A percentile compares a stretch with the other conserved stretches of the same genome.
Evolutionary conservation across 2,113 vertebrate genomes (phyloP).

Genomic region (Ammodytes dubius): DNA sequence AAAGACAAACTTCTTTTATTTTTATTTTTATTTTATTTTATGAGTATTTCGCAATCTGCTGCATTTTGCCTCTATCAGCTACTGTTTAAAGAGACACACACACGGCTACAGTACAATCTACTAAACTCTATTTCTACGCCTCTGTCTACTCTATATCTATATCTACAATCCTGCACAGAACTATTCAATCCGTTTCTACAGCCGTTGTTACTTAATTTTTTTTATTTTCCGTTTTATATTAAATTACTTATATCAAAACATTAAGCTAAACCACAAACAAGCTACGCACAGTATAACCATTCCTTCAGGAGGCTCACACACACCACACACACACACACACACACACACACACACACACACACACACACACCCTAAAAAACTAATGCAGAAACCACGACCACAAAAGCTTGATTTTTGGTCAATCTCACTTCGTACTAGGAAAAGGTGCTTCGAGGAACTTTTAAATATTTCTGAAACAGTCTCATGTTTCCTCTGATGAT

Average conservation of each 20-base stretch:
- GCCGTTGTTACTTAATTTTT: conserved; percentile 24
- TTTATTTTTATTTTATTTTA: too few species aligned
- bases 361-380: conserved; percentile 1
- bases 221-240: conserved; percentile 50
- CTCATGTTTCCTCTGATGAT: too few species aligned
- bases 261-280: conserved; percentile 54
- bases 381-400: conserved; percentile 16
- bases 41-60: conserved; percentile 37
- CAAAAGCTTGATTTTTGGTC: conserved; percentile 1
- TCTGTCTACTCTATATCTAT: conserved; percentile 7
- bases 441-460: too few species aligned
- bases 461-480: too few species aligned
- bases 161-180: conserved; percentile 25
- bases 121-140: conserved; percentile 8
- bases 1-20: too few species aligned
- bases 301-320: conserved; percentile 25
- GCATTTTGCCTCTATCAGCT: conserved; percentile 55
- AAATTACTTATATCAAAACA: conserved; percentile 2
- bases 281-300: conserved; percentile 40
- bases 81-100: conserved; percentile 1
- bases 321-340: background rate
- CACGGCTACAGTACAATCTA: conserved; percentile 5
- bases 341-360: background rate
- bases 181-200: conserved; percentile 30
- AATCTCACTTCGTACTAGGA: conserved; percentile 17